Evolutionary conservation across 2,888 invertebrate genomes (phyloP).

Genomic region (Rotaria sp.): DNA sequence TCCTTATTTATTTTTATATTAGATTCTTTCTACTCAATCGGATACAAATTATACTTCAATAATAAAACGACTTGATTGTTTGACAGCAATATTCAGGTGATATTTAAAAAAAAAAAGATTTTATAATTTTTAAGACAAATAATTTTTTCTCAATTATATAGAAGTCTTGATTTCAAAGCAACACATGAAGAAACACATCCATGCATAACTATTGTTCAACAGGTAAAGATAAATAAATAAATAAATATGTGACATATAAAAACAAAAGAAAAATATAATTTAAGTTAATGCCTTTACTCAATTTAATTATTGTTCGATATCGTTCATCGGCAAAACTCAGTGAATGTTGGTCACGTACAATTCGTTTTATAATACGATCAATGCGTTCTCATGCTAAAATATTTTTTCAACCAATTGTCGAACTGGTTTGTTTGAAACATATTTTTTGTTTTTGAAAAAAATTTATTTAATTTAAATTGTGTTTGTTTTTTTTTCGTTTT

Average conservation of each 20-base stretch:
- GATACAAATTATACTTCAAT: not conserved
- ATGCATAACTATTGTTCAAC: conserved; percentile 17
- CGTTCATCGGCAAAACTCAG: not conserved
- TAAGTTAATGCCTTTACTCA: not conserved
- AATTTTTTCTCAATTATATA: not conserved
- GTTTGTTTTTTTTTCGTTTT: not conserved
- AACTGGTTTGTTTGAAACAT: not conserved
- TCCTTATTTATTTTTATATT: not conserved
- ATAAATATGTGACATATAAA: no score
- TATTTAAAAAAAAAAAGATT: no score
- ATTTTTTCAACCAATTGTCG: not conserved
- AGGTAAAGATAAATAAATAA: not conserved
- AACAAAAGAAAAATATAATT: not conserved
- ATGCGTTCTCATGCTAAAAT: not conserved
- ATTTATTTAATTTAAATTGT: not conserved
- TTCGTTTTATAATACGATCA: conserved; percentile 29
- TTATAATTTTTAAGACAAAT: no score
- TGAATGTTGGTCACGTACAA: conserved; percentile 25
- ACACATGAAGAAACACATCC: not conserved
- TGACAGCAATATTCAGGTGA: conserved; percentile 16
- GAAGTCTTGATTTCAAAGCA: conserved; percentile 17
- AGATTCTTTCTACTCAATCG: not conserved
- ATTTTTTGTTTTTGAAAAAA: not conserved
- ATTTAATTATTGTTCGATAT: not conserved
- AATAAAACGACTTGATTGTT: conserved; percentile 11